Evolutionary conservation across 64 coral and sea anemone genomes (phyloP), one percentile per base, ranked within the genome.

Genomic region (Actinia equina): DNA sequence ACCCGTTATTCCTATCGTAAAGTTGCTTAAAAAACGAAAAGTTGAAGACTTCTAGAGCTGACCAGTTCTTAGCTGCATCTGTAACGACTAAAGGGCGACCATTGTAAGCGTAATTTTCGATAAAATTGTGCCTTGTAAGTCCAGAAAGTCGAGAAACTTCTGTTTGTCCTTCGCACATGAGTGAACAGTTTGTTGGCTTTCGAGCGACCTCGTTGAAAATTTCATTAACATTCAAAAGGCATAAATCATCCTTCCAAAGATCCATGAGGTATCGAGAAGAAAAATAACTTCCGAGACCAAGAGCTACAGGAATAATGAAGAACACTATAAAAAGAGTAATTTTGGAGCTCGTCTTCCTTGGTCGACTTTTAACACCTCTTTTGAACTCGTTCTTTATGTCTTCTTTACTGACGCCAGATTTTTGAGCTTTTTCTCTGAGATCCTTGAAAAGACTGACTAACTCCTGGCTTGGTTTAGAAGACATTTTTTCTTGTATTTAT

Each of bases 61-160:
- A 92, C 97, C 97, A 99, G 62, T 92, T 93, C 52, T 86, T 80
- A 37, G 97, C 93, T 18, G 93, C 97, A 45, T 99, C 97, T n/a
- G 86, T 90, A 22, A 99, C 88, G 19, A 99, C 93, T 26, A 95
- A 60, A 20, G 97, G 97, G 46, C 97, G 53, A 41, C 97, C 97
- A 44, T 45, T 95, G 86, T 99, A 99, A 20, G 97, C 97, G 88
- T 93, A 95, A 13, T 95, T 93, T 18, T 78, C 41, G 6, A 93
- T 83, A 60, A 99, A 99, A 52, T 89, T 87, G 23, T 91, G 83
- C 43, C 85, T 88, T 4, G 93, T 91, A 52, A 99, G 80, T 59
- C 83, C 79, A 18, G 97, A 99, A 79, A 99, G 77, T 86, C 88
- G 78, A 20, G 97, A 93, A 43, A 99, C 83, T 44, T 90, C 91